phyloP scores from a whole-genome alignment of 2,888 invertebrate species.

The Ferdinandea cuprea region DNA sequence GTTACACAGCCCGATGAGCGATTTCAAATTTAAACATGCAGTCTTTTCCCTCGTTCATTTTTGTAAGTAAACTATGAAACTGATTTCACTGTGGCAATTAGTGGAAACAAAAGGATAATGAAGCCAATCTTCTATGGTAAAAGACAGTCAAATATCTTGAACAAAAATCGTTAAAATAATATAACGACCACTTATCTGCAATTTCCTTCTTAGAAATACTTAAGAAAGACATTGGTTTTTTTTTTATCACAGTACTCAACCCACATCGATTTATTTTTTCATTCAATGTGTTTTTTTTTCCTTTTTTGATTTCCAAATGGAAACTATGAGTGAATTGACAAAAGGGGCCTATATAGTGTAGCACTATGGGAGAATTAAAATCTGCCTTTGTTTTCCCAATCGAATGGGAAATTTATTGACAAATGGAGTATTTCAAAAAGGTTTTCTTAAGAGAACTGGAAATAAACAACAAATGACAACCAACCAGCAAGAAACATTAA shows the following conservation, averaged over 20 bases:
- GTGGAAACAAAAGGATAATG: constrained; percentile 28
- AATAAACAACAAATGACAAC: constrained; percentile 32
- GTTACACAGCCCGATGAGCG: too few species aligned
- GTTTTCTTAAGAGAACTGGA: constrained; percentile 9
- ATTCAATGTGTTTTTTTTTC: constrained; percentile 22
- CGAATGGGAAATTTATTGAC: constrained; percentile 59
- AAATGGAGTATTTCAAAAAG: constrained; percentile 40
- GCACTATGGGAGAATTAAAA: constrained; percentile 52
- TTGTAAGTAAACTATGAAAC: constrained; percentile 24
- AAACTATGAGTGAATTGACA: constrained; percentile 4
- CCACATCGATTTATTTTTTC: constrained; percentile 18
- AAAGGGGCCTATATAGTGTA: constrained; percentile 12
- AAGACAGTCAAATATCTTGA: not conserved
- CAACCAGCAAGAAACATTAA: constrained; percentile 14
- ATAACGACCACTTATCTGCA: constrained; percentile 15
- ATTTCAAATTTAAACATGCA: too few species aligned
- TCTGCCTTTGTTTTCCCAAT: constrained; percentile 51
- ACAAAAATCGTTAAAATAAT: constrained; percentile 11
- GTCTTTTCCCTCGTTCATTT: not conserved
- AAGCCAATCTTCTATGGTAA: not conserved
- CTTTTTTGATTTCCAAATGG: constrained; percentile 2
- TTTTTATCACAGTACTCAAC: constrained; percentile 2
- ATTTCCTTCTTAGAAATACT: not conserved
- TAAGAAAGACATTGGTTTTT: constrained; percentile 25
- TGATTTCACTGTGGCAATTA: constrained; percentile 44